Conservation (phyloP, 2,888 invertebrate species). For the Sarcophaga carnaria region DNA sequence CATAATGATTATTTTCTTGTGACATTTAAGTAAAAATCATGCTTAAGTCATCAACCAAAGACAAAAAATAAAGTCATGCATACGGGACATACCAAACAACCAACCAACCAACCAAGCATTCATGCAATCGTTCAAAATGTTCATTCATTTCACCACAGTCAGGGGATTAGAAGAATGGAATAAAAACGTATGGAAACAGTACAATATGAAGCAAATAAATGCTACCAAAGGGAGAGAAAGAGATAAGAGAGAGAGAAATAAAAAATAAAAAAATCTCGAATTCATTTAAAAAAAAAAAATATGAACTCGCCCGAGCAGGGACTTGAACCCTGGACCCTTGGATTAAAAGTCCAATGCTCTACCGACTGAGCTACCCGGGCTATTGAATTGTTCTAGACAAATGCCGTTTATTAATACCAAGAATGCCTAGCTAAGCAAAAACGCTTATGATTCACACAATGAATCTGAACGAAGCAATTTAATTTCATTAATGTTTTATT, state of each 20-base stretch:
- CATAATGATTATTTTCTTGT: slow-evolving; percentile 65
- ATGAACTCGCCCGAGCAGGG: slow-evolving; percentile 75
- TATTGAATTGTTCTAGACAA: background rate
- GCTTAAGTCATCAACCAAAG: slow-evolving; percentile 60
- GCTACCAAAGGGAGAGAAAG: background rate
- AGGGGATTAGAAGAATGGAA: slow-evolving; percentile 13
- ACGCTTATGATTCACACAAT: background rate
- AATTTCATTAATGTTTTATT: slow-evolving; percentile 69
- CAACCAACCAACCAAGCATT: too few species aligned
- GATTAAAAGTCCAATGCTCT: slow-evolving; percentile 78
- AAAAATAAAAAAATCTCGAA: background rate
- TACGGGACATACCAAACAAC: too few species aligned
- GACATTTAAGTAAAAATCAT: slow-evolving; percentile 67
- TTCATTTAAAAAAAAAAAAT: slow-evolving; percentile 63
- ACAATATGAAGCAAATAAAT: background rate
- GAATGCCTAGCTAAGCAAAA: background rate
- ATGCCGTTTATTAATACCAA: background rate
- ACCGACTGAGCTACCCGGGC: slow-evolving; percentile 77
- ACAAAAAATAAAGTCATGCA: slow-evolving; percentile 52
- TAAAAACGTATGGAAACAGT: background rate
- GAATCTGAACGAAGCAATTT: background rate
- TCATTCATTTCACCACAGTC: slow-evolving; percentile 32
- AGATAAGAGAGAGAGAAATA: too few species aligned
- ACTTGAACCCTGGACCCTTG: slow-evolving; percentile 78
- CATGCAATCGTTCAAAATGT: too few species aligned